Base-by-base conservation (phyloP, 2,888 invertebrate genomes). In the Siphonodentalium dalli region DNA sequence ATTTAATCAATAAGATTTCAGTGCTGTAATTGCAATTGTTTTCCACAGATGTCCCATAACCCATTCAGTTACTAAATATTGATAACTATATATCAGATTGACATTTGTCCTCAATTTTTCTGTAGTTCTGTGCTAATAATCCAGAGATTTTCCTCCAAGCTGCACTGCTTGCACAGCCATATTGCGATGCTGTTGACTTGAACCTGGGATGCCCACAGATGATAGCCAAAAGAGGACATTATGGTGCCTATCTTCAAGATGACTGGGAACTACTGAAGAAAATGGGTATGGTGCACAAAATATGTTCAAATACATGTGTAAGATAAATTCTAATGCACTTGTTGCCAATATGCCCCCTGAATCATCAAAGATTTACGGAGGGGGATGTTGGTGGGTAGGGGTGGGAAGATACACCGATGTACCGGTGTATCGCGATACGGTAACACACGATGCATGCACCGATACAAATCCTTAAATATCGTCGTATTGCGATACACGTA, bases 161-260 rank as follows among this genome's bases (percentile, higher is more conserved):
- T 28, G 93, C 93, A 1, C 85, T 89, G 65, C 82, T 93, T 37
- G 96, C 92, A 6, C 90, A 93, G 81, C 87, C 88, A 42, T 84
- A 88, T 71, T 98, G 97, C 85, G 93, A 95, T 84, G 98, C 93
- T 7, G 88, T 99, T 58, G 99, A 99, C 82, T 87, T 99, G 46
- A 99, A 99, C 84, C 87, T 99, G 59, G 99, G 99, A 3, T 99
- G 99, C 82, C 98, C 99, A 0, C 99, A 99, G 83, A 90, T 92
- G 20, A 98, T 99, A 71, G 99, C 99, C 1, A 92, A 92, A 78
- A 85, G 94, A 67, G 99, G 99, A 8, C 91, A 89, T 82, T 99
- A 99, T 84, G 98, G 98, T 13, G 89, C 97, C 24, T 99, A 91
- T 83, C 85, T 99, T 27, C 95, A 96, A 84, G 94, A 98, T 75